Base-by-base conservation (phyloP, 64 coral and sea anemone species). In the Acropora yongei region DNA sequence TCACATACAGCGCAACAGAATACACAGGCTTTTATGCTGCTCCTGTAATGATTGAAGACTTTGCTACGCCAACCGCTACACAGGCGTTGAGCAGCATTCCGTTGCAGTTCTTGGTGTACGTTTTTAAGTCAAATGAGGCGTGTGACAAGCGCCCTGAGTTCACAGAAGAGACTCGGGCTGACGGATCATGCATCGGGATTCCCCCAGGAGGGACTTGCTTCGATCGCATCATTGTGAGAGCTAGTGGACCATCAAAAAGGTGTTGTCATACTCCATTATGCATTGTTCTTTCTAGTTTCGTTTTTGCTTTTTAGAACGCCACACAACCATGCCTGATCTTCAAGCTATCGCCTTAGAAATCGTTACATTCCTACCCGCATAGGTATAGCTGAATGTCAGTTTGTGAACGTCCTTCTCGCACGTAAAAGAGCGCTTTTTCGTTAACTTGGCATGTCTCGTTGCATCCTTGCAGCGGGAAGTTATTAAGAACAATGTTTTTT, bases 21-120 rank as follows among this genome's bases (percentile, higher is more conserved):
- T 14, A 68, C 39, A 77, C 3, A 0, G 95, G 95, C 19, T 96
- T 80, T 87, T 96, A 96, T 44, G 95, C 86, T 30, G 80, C 84
- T 13, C 86, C 95, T 65, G 75, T 80, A 6, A 96, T 96, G 95
- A 80, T 96, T 2, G 95, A 96, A 75, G 95, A 96, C 19, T 96
- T n/a, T n/a, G n/a, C n/a, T n/a, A n/a, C n/a, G n/a, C n/a, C n/a
- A n/a, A n/a, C n/a, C n/a, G n/a, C n/a, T 93, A 57, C 71, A 19
- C 49, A 48, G 14, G 50, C 95, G 18, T 67, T 96, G 7, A 96
- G 95, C n/a, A 74, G 95, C 82, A 86, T 96, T 17, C 90, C 95
- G 12, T 80, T 96, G 51, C 95, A 96, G 80, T 96, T 96, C 74
- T 57, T 96, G 84, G 80, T 90, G 68, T 44, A 79, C 19, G 95